phyloP scores from a whole-genome alignment of 2,113 vertebrate species.

The Camelus bactrianus region DNA sequence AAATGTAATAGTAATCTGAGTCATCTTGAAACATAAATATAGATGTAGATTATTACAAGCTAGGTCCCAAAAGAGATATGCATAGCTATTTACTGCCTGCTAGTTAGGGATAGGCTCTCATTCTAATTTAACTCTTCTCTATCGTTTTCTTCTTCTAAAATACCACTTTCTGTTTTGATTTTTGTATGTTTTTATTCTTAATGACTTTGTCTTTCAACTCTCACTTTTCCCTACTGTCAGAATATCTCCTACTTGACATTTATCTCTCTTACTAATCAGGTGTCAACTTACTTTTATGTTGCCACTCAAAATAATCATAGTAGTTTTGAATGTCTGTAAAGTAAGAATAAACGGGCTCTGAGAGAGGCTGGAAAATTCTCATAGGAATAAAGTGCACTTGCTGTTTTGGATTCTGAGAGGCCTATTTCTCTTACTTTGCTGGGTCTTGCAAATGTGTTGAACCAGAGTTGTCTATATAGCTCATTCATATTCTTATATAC shows the following conservation, averaged over 20 bases:
- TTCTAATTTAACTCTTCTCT: neutral
- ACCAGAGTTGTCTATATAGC: rapidly evolving
- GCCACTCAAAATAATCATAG: neutral
- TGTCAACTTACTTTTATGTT: neutral
- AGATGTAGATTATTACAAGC: neutral
- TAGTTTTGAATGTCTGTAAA: neutral
- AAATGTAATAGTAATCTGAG: neutral
- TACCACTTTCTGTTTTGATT: neutral
- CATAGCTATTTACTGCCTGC: neutral
- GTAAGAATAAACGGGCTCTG: neutral
- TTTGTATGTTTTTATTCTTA: neutral
- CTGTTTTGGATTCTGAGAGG: neutral
- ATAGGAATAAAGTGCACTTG: neutral
- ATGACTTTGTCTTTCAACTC: neutral
- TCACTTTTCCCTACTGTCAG: neutral
- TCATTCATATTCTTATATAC: neutral
- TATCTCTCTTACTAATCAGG: neutral
- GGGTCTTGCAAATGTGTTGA: neutral
- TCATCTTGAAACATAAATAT: neutral
- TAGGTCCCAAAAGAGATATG: neutral
- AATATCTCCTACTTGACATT: neutral
- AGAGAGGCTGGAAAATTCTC: neutral
- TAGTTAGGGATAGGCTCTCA: neutral
- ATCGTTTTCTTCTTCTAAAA: neutral
- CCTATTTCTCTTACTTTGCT: neutral